Evolutionary conservation across 2,797 vertebrate species (phyloP).

Genomic region (Hirundo rustica): DNA sequence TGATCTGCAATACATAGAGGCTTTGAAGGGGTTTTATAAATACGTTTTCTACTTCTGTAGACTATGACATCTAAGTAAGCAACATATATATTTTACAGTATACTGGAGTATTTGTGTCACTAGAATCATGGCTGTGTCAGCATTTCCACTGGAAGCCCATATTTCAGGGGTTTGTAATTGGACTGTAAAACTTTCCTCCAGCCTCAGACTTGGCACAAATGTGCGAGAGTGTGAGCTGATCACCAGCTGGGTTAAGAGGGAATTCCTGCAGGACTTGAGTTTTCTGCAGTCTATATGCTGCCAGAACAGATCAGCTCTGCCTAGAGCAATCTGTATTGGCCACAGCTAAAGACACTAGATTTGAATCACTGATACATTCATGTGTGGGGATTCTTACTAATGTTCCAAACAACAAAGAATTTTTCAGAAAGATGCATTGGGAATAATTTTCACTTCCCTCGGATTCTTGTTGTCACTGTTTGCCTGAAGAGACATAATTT

Average conservation of each 20-base stretch:
- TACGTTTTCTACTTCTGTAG: not conserved
- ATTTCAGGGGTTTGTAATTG: slow-evolving; percentile 67
- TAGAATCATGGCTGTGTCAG: slow-evolving; percentile 56
- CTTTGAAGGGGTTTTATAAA: slow-evolving; percentile 63
- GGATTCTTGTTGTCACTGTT: not conserved
- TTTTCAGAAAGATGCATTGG: not conserved
- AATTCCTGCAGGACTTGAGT: slow-evolving; percentile 1
- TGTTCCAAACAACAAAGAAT: not conserved
- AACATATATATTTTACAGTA: slow-evolving; percentile 53
- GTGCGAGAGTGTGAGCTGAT: not conserved
- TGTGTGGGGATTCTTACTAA: not conserved
- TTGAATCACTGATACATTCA: not conserved
- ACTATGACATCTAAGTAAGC: slow-evolving; percentile 57
- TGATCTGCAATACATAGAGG: slow-evolving; percentile 36
- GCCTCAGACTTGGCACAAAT: slow-evolving; percentile 66
- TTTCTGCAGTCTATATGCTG: not conserved
- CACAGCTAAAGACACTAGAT: not conserved
- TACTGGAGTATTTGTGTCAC: slow-evolving; percentile 66
- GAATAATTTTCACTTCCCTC: not conserved
- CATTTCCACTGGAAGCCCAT: slow-evolving; percentile 71
- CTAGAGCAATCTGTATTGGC: not conserved
- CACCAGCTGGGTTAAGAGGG: slow-evolving; percentile 41
- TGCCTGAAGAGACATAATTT: not conserved
- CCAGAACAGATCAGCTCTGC: not conserved
- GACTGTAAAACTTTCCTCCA: slow-evolving; percentile 66